Percentiles rank a stretch among this genome's conserved stretches.
Conservation (phyloP, 2,113 vertebrate genomes). For the Podarcis cretensis region DNA sequence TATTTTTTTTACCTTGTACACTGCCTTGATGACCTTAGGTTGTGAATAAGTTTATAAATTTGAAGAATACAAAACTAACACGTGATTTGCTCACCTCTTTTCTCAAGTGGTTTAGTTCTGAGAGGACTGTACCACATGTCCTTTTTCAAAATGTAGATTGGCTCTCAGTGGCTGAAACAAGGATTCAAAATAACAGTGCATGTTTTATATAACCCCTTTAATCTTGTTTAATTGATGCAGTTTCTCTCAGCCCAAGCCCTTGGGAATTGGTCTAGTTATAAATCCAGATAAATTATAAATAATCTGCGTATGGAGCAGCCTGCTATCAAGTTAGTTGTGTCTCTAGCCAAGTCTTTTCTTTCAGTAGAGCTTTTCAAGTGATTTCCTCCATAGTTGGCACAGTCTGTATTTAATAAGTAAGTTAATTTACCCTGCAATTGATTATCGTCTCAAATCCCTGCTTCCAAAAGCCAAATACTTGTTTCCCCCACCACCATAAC, state of each 20-base stretch:
- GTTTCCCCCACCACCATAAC: background rate
- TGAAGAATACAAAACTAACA: no score
- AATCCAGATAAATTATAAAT: constrained; percentile 1
- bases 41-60: no score
- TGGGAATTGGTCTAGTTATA: background rate
- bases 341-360: background rate
- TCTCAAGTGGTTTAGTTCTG: background rate
- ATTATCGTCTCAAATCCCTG: background rate
- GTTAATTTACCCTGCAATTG: background rate
- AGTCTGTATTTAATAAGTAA: background rate
- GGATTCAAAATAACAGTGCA: background rate
- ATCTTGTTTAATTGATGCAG: background rate
- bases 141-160: background rate
- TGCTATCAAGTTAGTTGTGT: background rate
- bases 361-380: background rate
- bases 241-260: background rate
- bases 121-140: background rate
- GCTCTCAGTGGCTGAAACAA: background rate
- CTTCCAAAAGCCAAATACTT: background rate
- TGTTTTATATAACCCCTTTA: background rate
- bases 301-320: background rate
- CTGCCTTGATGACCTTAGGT: no score
- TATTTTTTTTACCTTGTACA: no score
- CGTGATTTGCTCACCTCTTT: background rate
- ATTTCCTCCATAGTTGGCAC: background rate